Base-by-base conservation (phyloP, 2,113 vertebrate genomes). In the Phylloscopus trochiloides region DNA sequence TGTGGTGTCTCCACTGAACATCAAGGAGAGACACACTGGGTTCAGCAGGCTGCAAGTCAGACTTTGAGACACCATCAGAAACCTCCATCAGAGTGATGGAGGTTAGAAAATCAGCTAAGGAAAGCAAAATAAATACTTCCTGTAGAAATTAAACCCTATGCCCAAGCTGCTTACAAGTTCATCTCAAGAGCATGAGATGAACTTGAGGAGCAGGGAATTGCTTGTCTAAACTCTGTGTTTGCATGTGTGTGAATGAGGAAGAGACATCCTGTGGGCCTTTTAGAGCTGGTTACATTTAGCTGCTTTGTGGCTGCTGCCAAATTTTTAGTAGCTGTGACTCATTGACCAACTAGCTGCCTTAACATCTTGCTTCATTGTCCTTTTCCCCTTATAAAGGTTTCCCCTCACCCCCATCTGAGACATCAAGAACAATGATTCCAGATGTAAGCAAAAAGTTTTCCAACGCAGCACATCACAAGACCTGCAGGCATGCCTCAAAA, bases 281-380 rank as follows among this genome's bases (percentile, higher is more conserved):
- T 55, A 76, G 91, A 73, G 85, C 73, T 84, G 88, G 86, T 95
- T 92, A 84, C 88, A 67, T 81, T 92, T 75, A 93, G 67, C 71
- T 90, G 88, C 85, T 82, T 91, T 93, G 92, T 92, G 92, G 68
- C 83, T 91, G 79, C 22, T 91, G 67, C 78, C 86, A 91, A 85
- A 59, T 66, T 78, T 71, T 95, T 88, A 59, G 65, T 90, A 78
- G 73, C 79, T 72, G 61, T 97, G 92, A 96, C 86, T 96, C 96
- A 94, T 34, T 63, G 85, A 82, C 59, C 19, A 10, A 67, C 82
- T 67, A 90, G 62, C 78, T 79, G 71, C 28, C 68, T 94, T 54
- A 91, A 93, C 57, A 51, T 92, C 51, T 85, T 94, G 58, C 66
- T 81, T 90, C 93, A 93, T 79, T 96, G 88, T 92, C 88, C 83